Evolutionary conservation across 1,140 invertebrate genomes (phyloP).

Genomic region (Bombus balteatus): DNA sequence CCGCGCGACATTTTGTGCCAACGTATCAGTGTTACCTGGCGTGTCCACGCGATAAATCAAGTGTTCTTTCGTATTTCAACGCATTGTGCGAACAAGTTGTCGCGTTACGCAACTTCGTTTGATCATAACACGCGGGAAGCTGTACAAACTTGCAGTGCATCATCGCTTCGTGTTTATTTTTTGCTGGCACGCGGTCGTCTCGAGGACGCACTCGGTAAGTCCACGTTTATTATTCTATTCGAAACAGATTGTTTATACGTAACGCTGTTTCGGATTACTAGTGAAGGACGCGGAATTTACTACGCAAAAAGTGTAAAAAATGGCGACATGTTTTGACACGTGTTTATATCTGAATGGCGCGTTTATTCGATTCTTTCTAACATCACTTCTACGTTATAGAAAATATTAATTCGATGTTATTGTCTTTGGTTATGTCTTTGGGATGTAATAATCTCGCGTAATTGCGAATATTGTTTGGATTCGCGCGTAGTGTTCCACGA

Average conservation of each 20-base stretch:
- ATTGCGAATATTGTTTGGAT: background rate
- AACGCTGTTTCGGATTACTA: background rate
- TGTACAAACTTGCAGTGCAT: constrained; percentile 24
- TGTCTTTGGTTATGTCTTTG: too few relatives aligned
- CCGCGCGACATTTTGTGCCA: constrained; percentile 3
- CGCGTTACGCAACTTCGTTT: constrained; percentile 41
- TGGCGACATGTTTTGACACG: constrained; percentile 17
- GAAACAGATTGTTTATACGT: background rate
- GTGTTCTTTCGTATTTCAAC: background rate
- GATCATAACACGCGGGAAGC: constrained; percentile 34
- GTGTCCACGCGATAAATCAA: background rate
- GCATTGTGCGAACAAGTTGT: constrained; percentile 41
- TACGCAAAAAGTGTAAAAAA: background rate
- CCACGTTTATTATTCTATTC: background rate
- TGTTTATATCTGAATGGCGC: too few relatives aligned
- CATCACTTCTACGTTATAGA: too few relatives aligned
- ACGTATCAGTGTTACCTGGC: constrained; percentile 6
- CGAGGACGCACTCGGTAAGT: constrained; percentile 56
- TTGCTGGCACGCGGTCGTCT: constrained; percentile 7
- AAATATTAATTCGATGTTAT: background rate
- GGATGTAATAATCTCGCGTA: background rate
- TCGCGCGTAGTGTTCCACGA: background rate
- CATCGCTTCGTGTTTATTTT: background rate
- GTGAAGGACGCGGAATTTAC: too few relatives aligned
- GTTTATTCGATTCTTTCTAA: background rate